A percentile compares a stretch with the other conserved stretches of the same genome.
Conservation (phyloP, 37 sponge, comb jelly and placozoan species). For the Beroe forskalii region DNA sequence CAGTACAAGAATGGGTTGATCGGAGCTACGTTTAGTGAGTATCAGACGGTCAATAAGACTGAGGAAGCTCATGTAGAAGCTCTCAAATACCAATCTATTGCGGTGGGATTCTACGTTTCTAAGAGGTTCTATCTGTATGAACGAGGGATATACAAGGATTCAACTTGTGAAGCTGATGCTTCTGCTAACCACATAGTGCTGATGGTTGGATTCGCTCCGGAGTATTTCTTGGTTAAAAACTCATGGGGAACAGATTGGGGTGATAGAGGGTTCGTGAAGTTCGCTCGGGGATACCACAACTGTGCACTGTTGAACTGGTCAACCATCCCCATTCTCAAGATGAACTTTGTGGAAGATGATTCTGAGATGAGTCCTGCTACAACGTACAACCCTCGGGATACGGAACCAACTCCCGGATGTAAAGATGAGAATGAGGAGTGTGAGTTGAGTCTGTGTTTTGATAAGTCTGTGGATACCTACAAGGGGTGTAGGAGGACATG, state of each 20-base stretch:
- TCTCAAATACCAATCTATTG: neutral
- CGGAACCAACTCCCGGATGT: neutral
- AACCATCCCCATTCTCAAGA: neutral
- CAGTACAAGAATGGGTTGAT: neutral
- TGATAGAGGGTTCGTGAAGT: neutral
- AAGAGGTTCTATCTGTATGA: neutral
- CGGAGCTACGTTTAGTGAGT: neutral
- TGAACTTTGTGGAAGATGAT: neutral
- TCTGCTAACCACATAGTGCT: neutral
- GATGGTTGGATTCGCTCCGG: neutral
- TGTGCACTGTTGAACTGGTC: neutral
- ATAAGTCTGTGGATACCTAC: neutral
- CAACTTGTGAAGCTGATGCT: neutral
- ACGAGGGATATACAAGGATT: neutral
- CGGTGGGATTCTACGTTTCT: neutral
- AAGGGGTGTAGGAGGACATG: neutral
- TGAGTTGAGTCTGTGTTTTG: neutral
- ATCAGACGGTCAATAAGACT: neutral
- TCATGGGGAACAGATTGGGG: neutral
- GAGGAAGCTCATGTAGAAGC: neutral
- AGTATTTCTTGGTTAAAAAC: neutral
- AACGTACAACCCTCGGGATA: neutral
- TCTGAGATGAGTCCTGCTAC: neutral
- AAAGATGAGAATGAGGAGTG: neutral
- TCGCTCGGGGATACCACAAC: neutral